A percentile compares a stretch with the other conserved stretches of the same genome.
Conservation (phyloP, 2,797 vertebrate genomes). For the Gambelia wislizenii region DNA sequence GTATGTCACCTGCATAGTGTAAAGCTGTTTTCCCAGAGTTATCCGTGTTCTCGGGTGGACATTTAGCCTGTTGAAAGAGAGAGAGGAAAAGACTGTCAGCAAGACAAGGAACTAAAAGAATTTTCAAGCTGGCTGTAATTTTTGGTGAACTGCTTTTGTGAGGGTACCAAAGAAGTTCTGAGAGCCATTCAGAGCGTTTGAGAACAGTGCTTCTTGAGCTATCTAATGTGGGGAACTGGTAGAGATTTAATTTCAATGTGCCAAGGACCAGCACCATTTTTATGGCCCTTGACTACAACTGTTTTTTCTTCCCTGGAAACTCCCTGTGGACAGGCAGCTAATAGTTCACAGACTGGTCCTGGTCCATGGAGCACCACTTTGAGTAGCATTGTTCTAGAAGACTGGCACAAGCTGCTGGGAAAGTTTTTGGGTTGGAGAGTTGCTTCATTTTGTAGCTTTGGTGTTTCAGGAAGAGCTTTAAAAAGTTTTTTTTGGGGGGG, state of each 20-base stretch:
- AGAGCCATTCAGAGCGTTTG: neutral
- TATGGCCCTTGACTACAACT: no score
- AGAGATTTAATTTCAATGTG: no score
- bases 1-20: constrained; percentile 89
- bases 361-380: no score
- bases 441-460: neutral
- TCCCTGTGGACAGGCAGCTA: no score
- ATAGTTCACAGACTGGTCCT: no score
- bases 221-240: no score
- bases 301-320: no score
- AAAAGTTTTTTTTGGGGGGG: neutral
- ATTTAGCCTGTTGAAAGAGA: constrained; percentile 85
- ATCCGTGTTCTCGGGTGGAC: constrained; percentile 84
- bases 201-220: neutral
- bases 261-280: no score
- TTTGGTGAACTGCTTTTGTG: neutral
- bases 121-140: neutral
- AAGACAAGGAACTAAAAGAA: constrained; percentile 13
- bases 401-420: neutral
- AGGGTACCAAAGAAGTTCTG: neutral
- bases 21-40: constrained; percentile 88
- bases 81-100: constrained; percentile 1
- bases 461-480: neutral
- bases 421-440: neutral
- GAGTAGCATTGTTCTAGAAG: neutral